Conservation (phyloP, 2,113 vertebrate genomes). For the Macquaria ambigua region DNA sequence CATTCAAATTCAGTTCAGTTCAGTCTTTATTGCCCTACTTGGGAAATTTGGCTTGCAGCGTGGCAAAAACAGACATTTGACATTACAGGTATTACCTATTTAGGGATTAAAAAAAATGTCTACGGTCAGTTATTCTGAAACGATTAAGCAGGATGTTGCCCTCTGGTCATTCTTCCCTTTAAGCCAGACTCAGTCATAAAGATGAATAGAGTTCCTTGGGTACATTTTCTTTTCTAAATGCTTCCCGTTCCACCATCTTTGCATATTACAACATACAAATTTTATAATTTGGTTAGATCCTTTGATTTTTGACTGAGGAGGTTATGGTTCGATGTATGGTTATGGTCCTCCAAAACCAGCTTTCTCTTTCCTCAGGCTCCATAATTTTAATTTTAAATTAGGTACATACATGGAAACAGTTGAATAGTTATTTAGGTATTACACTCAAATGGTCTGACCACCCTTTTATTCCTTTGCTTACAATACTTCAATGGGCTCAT, state of each 20-base stretch:
- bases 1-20: background rate
- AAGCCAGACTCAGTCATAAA: background rate
- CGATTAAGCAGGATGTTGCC: background rate
- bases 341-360: background rate
- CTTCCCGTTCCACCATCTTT: background rate
- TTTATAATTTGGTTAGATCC: background rate
- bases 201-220: background rate
- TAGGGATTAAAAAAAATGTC: background rate
- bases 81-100: background rate
- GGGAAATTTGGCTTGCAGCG: background rate
- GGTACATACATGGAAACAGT: background rate
- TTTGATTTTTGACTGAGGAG: background rate
- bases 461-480: background rate
- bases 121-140: background rate
- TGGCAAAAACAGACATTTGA: background rate
- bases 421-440: background rate
- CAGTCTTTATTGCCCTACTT: background rate
- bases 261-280: background rate
- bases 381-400: background rate
- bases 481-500: background rate
- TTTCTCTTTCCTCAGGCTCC: background rate
- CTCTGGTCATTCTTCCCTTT: background rate
- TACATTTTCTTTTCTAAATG: background rate
- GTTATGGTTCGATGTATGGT: background rate
- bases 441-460: background rate